phyloP scores from a whole-genome alignment of 2,113 vertebrate species.

The Sorex fumeus region DNA sequence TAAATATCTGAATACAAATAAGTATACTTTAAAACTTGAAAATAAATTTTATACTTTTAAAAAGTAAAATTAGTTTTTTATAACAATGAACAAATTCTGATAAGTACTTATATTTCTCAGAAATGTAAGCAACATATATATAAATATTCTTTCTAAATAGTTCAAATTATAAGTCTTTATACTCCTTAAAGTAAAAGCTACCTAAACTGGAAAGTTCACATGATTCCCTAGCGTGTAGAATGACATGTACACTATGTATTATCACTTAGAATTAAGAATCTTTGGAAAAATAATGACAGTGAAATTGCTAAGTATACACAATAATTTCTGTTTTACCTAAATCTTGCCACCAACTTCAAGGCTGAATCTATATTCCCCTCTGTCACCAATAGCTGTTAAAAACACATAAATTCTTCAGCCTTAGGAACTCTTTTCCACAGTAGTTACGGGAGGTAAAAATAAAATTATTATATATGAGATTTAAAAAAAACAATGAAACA shows the following conservation, averaged over 20 bases:
- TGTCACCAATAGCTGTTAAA: not conserved
- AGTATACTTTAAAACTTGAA: constrained; percentile 36
- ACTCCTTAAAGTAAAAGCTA: not conserved
- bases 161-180: not conserved
- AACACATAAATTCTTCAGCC: not conserved
- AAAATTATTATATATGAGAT: too few relatives aligned
- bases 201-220: not conserved
- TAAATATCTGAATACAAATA: not conserved
- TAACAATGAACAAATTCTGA: not conserved
- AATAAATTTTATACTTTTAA: constrained; percentile 5
- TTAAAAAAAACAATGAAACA: too few relatives aligned
- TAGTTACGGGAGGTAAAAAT: not conserved
- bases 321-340: not conserved
- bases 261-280: not conserved
- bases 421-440: not conserved
- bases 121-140: not conserved
- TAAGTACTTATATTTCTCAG: not conserved
- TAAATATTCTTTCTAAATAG: too few relatives aligned
- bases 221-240: not conserved
- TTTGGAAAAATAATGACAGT: not conserved
- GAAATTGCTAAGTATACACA: not conserved
- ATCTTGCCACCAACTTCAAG: not conserved
- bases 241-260: not conserved
- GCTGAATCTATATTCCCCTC: too few relatives aligned
- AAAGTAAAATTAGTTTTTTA: not conserved